phyloP scores from a whole-genome alignment of 2,888 invertebrate genomes.

The Troides aeacus region DNA sequence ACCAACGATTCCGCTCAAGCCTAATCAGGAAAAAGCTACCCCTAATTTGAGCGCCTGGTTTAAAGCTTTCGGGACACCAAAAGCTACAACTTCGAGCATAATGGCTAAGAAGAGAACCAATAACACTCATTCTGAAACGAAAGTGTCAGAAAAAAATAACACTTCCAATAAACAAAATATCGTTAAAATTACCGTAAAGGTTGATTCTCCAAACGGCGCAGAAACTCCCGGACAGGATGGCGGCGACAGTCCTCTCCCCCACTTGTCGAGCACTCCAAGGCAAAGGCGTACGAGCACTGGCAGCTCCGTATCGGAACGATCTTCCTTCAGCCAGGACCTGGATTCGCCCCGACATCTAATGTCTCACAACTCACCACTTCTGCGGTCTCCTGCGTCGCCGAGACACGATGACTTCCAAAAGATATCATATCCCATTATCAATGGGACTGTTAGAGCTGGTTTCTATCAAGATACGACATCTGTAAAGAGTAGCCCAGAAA shows the following conservation, averaged over 20 bases:
- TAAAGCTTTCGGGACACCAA: slow-evolving; percentile 94
- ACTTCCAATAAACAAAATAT: slow-evolving; percentile 52
- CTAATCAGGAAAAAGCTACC: slow-evolving; percentile 84
- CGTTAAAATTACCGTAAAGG: slow-evolving; percentile 58
- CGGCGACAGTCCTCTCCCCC: slow-evolving; percentile 65
- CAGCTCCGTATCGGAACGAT: slow-evolving; percentile 88
- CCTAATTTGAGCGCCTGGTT: slow-evolving; percentile 96
- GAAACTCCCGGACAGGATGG: slow-evolving; percentile 68
- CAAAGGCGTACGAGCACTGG: slow-evolving; percentile 88
- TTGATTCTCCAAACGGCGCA: slow-evolving; percentile 65
- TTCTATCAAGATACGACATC: slow-evolving; percentile 94
- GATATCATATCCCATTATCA: slow-evolving; percentile 86
- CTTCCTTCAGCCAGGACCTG: slow-evolving; percentile 88
- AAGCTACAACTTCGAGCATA: slow-evolving; percentile 79
- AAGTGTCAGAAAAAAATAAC: slow-evolving; percentile 50
- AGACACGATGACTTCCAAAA: slow-evolving; percentile 85
- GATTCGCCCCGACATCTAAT: slow-evolving; percentile 87
- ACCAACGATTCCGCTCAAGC: slow-evolving; percentile 54
- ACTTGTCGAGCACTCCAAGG: slow-evolving; percentile 62
- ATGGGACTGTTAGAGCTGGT: slow-evolving; percentile 91
- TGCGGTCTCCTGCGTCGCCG: slow-evolving; percentile 89
- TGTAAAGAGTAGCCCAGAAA: slow-evolving; percentile 90
- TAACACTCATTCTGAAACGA: slow-evolving; percentile 73
- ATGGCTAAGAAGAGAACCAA: slow-evolving; percentile 82
- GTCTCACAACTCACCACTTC: slow-evolving; percentile 85